These are phyloP conservation scores for Casuarius casuarius DNA, from an alignment of 2,113 vertebrate species.

Conservation along the genomic window DNA sequence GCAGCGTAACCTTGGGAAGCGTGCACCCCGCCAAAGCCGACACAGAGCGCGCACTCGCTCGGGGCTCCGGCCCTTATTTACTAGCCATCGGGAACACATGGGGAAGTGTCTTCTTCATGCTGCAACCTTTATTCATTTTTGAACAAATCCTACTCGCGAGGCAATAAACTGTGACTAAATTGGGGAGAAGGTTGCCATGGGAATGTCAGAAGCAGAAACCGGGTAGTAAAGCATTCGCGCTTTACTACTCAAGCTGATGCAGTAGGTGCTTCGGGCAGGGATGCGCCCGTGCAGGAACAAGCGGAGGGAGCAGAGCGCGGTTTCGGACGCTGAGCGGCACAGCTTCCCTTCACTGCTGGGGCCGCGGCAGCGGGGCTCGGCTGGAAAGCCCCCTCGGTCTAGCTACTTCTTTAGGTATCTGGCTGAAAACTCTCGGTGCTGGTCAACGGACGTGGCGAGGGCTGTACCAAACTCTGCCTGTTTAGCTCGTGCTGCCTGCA, in stretches of 20 bases:
- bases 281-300: neutral
- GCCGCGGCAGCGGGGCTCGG: neutral
- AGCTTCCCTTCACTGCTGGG: neutral
- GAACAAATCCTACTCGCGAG: neutral
- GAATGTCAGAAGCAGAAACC: conserved; percentile 60
- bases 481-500: neutral
- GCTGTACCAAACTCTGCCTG: neutral
- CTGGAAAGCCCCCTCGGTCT: neutral
- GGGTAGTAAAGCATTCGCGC: neutral
- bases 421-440: neutral
- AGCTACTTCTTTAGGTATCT: too few relatives aligned
- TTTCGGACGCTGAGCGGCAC: neutral
- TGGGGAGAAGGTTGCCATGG: conserved; percentile 48
- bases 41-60: fast-evolving
- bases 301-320: neutral
- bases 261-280: neutral
- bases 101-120: neutral
- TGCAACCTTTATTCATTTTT: neutral
- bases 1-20: neutral
- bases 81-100: neutral
- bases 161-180: neutral
- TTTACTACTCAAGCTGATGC: neutral
- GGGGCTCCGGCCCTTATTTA: fast-evolving
- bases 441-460: neutral
- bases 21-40: fast-evolving